phyloP scores from a whole-genome alignment of 2,797 vertebrate genomes.

The Phoeniculus purpureus region DNA sequence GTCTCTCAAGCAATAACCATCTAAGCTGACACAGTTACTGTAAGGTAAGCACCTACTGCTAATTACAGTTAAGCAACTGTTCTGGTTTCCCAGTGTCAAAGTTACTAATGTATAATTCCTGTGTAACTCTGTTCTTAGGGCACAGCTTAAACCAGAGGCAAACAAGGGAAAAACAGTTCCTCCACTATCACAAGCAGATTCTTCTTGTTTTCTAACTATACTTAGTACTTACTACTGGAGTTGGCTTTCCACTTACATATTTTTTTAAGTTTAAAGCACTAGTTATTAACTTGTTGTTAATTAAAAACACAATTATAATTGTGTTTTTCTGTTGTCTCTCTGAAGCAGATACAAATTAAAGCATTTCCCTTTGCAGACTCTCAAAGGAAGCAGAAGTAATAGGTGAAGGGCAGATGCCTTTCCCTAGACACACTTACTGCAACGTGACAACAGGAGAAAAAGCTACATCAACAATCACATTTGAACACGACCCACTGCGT shows the following conservation, averaged over 20 bases:
- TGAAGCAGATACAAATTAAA: not conserved
- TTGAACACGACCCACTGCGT: not conserved
- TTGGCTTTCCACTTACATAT: not conserved
- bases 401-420: not conserved
- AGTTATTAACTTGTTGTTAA: not conserved
- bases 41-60: not conserved
- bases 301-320: not conserved
- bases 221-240: not conserved
- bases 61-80: not conserved
- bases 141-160: not conserved
- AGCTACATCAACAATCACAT: not conserved
- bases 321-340: not conserved
- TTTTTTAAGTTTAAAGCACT: not conserved
- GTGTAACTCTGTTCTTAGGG: not conserved
- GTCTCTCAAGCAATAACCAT: not conserved
- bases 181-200: not conserved
- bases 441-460: conserved; percentile 15
- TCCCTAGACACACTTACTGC: not conserved
- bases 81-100: not conserved
- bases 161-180: not conserved
- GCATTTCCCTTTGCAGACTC: not conserved
- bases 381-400: not conserved
- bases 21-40: not conserved
- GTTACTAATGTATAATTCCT: not conserved
- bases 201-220: not conserved